Evolutionary conservation across 2,113 vertebrate species (phyloP), one percentile per base, ranked within the genome.

Genomic region (Tichodroma muraria): DNA sequence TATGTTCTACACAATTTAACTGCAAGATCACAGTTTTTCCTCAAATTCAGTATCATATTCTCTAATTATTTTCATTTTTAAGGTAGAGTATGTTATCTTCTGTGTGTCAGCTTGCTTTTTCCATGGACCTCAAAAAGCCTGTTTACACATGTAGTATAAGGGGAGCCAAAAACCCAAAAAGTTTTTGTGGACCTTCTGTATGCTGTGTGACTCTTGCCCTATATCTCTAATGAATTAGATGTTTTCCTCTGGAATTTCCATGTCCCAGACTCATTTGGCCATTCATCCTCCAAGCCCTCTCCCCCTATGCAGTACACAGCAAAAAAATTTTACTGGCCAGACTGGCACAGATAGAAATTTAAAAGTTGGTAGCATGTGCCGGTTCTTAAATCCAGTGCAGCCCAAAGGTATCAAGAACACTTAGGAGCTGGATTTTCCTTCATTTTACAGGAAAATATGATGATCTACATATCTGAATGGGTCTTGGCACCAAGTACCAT

Each of bases 41-140:
- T 79, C 40, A 87, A 79, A 76, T 50, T 20, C 20, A 44, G 1
- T 27, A 77, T 44, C 19, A 13, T 12, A 13, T 68, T 88, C 33
- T 78, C 35, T n/a, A 70, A 73, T 47, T 65, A n/a, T 28, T 75
- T 78, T 44, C 10, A n/a, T n/a, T 89, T 93, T 91, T 45, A 81
- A 91, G 33, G 45, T 4, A 66, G 15, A 63, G 15, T 21, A 31
- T 17, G 7, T 76, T 40, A 47, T 13, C 31, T 68, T 81, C 80
- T 40, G 17, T 23, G 20, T 25, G 10, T 65, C 53, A 82, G 2
- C 65, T 57, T 91, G 28, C 23, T 91, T 76, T 89, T 93, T 54
- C 61, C 37, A 21, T 5, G 6, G 44, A 81, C 53, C 12, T 60
- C 49, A 57, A 81, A 84, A 59, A 68, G 19, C 15, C 68, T 56